Evolutionary conservation across 2,888 invertebrate genomes (phyloP), one percentile per base, ranked within the genome.

Genomic region (Heliconius cydno): DNA sequence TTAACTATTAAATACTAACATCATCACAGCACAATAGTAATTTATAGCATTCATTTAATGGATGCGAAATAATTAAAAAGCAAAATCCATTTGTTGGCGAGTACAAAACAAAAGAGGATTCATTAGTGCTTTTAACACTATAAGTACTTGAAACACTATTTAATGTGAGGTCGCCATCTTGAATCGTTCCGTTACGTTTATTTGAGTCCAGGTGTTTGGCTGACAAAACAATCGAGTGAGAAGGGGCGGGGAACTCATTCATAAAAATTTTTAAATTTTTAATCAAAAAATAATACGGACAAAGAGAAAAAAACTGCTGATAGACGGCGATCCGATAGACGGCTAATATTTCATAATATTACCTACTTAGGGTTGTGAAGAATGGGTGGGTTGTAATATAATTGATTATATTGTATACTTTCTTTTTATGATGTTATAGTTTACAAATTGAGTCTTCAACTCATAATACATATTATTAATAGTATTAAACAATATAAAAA

Each of bases 201-300:
- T 94, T 91, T 90, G 91, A 88, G 87, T 92, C 94, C 94, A 94
- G 94, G 95, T 95, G 95, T 94, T 91, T 88, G 87, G 86, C 92
- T 94, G 94, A 94, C 95, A 94, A 94, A 95, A 95, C 95, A 95
- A 94, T 94, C 92, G 89, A 88, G 82, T 85, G 90, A 89, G 88
- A 92, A 92, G 88, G 92, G 92, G 92, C 93, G 94, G 92, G 89
- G 92, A 88, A 87, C 87, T 89, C 90, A 92, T 93, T 93, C 93
- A 94, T 90, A 92, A 86, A 87, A 88, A 85, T 87, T 91, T 90
- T 91, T 91, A 89, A 91, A 93, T 92, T 91, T 86, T 91, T 86
- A 87, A 89, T 88, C 86, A 89, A 93, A 93, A 90, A 92, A 89
- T 89, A 91, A 90, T 92, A 52, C 57, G 76, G 63, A 81, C 81